Percentiles rank a stretch among this genome's conserved stretches.
Evolutionary conservation across 2,888 invertebrate species (phyloP).

Genomic region (Leuctra nigra): DNA sequence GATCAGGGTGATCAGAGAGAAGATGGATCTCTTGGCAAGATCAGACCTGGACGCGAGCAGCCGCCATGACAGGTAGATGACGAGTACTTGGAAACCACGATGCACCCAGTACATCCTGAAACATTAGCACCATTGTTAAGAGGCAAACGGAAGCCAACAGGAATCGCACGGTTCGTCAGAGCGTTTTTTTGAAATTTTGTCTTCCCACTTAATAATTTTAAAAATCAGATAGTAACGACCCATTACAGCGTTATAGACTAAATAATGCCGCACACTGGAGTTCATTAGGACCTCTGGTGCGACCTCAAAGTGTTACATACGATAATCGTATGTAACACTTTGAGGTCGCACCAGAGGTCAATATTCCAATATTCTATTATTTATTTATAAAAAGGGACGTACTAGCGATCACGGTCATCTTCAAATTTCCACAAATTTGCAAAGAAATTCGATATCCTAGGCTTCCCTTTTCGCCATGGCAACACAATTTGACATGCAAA

Average conservation of each 20-base stretch:
- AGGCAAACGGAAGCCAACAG: too few relatives aligned
- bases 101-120: conserved; percentile 38
- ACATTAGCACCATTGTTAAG: not conserved
- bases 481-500: not conserved
- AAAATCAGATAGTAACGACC: too few relatives aligned
- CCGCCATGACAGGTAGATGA: conserved; percentile 35
- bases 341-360: not conserved
- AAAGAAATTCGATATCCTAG: too few relatives aligned
- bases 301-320: too few relatives aligned
- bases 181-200: not conserved
- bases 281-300: too few relatives aligned
- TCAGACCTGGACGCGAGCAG: conserved; percentile 24
- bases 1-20: conserved; percentile 36
- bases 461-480: too few relatives aligned
- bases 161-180: too few relatives aligned
- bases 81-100: conserved; percentile 36
- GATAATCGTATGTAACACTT: too few relatives aligned
- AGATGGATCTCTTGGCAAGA: conserved; percentile 17
- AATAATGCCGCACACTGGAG: too few relatives aligned
- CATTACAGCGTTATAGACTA: too few relatives aligned
- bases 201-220: too few relatives aligned
- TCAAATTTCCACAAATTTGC: too few relatives aligned
- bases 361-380: not conserved
- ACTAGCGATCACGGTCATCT: not conserved
- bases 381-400: not conserved